Conservation (phyloP, 2,888 invertebrate species). For the Rapana venosa region DNA sequence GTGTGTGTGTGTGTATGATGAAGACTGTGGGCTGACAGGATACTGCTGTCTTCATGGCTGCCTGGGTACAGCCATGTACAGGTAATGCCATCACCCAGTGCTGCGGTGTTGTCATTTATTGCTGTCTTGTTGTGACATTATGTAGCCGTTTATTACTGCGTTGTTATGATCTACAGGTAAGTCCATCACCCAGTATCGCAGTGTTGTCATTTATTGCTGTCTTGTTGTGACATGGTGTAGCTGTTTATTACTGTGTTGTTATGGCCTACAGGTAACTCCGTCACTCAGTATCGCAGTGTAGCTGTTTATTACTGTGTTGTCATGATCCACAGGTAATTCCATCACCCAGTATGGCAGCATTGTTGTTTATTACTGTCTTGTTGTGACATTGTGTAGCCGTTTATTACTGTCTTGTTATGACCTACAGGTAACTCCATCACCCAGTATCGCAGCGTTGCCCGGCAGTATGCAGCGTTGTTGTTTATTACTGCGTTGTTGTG, state of each 20-base stretch:
- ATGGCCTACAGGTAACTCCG: slow-evolving; percentile 77
- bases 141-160: background rate
- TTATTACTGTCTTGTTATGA: background rate
- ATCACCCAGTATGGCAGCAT: background rate
- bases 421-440: slow-evolving; percentile 77
- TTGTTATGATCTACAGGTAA: slow-evolving; percentile 70
- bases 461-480: slow-evolving; percentile 89
- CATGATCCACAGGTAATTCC: background rate
- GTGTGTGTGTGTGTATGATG: no score
- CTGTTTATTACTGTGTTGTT: background rate
- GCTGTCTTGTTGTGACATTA: background rate
- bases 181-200: slow-evolving; percentile 65
- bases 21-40: no score
- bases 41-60: no score
- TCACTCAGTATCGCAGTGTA: no score
- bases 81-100: no score
- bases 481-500: no score
- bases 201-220: no score
- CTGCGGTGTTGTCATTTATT: background rate
- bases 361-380: background rate
- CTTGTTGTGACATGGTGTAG: background rate
- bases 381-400: background rate
- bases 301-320: background rate
- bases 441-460: slow-evolving; percentile 82
- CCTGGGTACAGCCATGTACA: no score